These are phyloP conservation scores for Matsumurasca onukii DNA, from an alignment of 1,140 invertebrate species.

Conservation along the genomic window DNA sequence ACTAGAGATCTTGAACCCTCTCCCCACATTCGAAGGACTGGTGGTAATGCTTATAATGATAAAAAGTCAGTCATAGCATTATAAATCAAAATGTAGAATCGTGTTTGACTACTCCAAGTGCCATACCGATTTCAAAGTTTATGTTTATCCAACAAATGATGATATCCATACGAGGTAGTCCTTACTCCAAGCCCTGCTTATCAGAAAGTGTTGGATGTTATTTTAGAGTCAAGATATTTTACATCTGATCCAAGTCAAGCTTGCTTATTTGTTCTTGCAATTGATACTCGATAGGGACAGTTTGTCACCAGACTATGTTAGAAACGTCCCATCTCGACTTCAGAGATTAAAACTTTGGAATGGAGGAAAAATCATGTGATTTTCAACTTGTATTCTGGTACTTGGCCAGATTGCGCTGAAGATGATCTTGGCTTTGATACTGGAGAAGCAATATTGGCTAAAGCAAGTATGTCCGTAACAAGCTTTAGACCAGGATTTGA, in stretches of 20 bases:
- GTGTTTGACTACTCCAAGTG: constrained; percentile 91
- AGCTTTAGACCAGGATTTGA: constrained; percentile 90
- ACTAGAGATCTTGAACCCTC: constrained; percentile 41
- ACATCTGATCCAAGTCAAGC: constrained; percentile 88
- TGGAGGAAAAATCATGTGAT: constrained; percentile 96
- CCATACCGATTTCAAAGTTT: constrained; percentile 80
- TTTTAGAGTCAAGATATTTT: constrained; percentile 89
- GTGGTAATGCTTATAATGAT: constrained; percentile 30
- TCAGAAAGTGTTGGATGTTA: constrained; percentile 88
- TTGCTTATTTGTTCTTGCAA: constrained; percentile 91
- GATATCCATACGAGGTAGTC: constrained; percentile 44
- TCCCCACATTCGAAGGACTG: constrained; percentile 36
- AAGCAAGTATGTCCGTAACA: constrained; percentile 92
- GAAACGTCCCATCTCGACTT: constrained; percentile 80
- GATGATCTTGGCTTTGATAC: constrained; percentile 89
- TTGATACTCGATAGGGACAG: constrained; percentile 96
- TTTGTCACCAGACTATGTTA: constrained; percentile 88
- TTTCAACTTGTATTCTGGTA: constrained; percentile 98
- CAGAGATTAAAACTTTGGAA: constrained; percentile 86
- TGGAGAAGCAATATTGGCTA: constrained; percentile 94
- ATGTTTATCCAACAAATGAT: constrained; percentile 87
- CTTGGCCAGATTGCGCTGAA: constrained; percentile 99
- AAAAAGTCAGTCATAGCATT: constrained; percentile 35
- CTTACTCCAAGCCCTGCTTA: constrained; percentile 76
- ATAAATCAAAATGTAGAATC: constrained; percentile 73